phyloP scores from a whole-genome alignment of 92 coral and sea anemone genomes.

The Paramuricea clavata region DNA sequence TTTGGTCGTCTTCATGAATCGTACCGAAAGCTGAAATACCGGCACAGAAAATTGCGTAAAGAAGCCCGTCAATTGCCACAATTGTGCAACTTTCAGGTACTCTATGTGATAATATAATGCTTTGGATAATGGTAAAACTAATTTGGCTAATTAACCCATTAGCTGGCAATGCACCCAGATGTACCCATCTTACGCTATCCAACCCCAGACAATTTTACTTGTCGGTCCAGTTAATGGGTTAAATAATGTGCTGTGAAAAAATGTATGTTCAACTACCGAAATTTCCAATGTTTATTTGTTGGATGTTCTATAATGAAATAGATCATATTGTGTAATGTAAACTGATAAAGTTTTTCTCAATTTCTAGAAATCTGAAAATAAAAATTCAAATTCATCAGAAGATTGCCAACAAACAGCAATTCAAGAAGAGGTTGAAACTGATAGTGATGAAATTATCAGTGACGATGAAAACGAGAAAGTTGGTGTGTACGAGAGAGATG shows the following conservation, averaged over 20 bases:
- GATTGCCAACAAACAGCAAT: constrained; percentile 9
- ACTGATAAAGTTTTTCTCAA: constrained; percentile 27
- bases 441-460: neutral
- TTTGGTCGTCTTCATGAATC: constrained; percentile 20
- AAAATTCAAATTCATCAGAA: constrained; percentile 10
- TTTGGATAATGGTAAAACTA: too few species aligned
- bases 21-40: constrained; percentile 6
- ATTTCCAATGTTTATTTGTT: constrained; percentile 8
- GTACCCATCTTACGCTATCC: neutral
- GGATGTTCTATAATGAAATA: neutral
- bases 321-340: neutral
- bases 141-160: too few species aligned
- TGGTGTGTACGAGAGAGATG: constrained; percentile 15
- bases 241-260: too few species aligned
- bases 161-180: too few species aligned
- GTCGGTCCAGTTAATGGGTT: neutral
- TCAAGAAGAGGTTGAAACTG: constrained; percentile 21
- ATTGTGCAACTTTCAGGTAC: constrained; percentile 20
- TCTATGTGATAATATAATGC: neutral
- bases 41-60: neutral
- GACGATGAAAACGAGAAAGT: constrained; percentile 9
- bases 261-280: too few species aligned
- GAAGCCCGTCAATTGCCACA: neutral
- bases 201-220: constrained; percentile 10
- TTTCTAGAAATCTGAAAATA: constrained; percentile 30